phyloP scores from a whole-genome alignment of 2,797 vertebrate genomes.

The Enteromius viviparus region DNA sequence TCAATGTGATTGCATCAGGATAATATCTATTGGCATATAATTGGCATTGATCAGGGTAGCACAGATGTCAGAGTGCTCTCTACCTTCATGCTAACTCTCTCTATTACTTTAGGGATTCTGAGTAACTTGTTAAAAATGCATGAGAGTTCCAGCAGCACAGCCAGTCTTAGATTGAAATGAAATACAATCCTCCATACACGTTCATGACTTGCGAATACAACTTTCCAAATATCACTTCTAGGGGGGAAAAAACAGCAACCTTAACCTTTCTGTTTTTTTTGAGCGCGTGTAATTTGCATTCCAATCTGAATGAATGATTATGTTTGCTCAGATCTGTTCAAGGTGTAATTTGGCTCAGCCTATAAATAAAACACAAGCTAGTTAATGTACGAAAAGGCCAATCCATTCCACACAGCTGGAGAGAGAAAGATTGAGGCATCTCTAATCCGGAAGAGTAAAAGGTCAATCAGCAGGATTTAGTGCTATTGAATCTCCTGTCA shows the following conservation, averaged over 20 bases:
- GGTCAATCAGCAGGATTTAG: conserved; percentile 59
- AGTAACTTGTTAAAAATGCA: conserved; percentile 49
- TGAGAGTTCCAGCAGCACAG: conserved; percentile 34
- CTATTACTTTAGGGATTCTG: conserved; percentile 38
- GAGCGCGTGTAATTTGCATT: not conserved
- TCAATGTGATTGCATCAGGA: not conserved
- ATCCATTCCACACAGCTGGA: conserved; percentile 59
- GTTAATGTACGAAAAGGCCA: conserved; percentile 62
- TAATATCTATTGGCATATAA: not conserved
- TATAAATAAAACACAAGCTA: conserved; percentile 61
- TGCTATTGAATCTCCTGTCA: conserved; percentile 48
- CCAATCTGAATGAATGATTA: conserved; percentile 32
- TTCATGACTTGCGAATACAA: conserved; percentile 5
- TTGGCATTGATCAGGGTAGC: not conserved
- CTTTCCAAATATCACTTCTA: conserved; percentile 13
- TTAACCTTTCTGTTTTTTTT: conserved; percentile 25
- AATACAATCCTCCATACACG: conserved; percentile 9
- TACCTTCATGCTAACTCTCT: conserved; percentile 26
- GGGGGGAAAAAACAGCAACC: not conserved
- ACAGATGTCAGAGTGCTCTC: conserved; percentile 10
- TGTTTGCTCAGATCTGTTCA: conserved; percentile 32
- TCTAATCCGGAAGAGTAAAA: conserved; percentile 60
- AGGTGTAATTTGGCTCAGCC: conserved; percentile 46
- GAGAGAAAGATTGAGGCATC: conserved; percentile 39
- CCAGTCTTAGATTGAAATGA: conserved; percentile 33